Base-by-base conservation (phyloP, 1,140 invertebrate genomes). In the Hydropsyche tenuis region DNA sequence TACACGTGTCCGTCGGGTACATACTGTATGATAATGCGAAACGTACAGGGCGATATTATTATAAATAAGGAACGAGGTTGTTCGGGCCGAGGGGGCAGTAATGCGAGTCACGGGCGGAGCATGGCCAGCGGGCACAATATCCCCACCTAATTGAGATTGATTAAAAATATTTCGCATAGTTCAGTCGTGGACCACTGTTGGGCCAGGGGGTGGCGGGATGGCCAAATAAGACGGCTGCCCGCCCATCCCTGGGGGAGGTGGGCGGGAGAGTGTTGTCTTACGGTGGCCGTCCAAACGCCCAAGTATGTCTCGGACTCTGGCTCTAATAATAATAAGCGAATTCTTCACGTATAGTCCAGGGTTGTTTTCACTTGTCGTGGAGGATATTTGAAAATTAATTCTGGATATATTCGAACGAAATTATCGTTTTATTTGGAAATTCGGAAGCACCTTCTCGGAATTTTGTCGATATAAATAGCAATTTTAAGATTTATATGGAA, bases 121-220 rank as follows among this genome's bases (percentile, higher is more conserved):
- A 71, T 53, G 46, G 64, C 63, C 73, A 72, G 73, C 65, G 76
- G 75, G 70, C 76, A 71, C 45, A 27, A 73, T 63, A 53, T 66
- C 65, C 71, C 71, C 64, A 77, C 76, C 73, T 77, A 77, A 77
- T 77, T 77, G 76, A 77, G 76, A 77, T 77, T 77, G 76, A 77
- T 77, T 77, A 77, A 77, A 77, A 77, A 77, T 77, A 77, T 77
- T 77, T 77, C 65, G 73, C 76, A 77, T 77, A 77, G 73, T 77
- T 77, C 45, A 73, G 68, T 30, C 73, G 51, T 45, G 69, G 75
- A 63, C 23, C 66, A 62, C 56, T 60, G 48, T 48, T 27, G 75
- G 25, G 68, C 6, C 1, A n/a, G 72, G 63, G 53, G 65, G 53
- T 43, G 25, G 27, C 46, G 30, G 45, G 51, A 43, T 23, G 46